Base-by-base conservation (phyloP, 2,888 invertebrate species). In the Eristalis arbustorum region DNA sequence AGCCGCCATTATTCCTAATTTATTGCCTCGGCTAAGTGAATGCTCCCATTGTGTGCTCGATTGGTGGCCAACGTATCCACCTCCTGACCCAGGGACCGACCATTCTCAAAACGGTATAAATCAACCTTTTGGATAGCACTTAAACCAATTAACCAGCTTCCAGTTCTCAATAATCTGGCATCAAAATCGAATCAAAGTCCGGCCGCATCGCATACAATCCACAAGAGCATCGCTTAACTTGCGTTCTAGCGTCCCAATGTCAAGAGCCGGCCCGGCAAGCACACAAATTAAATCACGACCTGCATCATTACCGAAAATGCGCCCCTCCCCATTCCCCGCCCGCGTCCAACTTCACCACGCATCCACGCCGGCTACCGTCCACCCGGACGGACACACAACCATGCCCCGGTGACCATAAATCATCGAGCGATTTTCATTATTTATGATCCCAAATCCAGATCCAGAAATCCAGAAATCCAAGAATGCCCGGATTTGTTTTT, bases 381-480 rank as follows among this genome's bases (percentile, higher is more conserved):
- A 22, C 66, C 64, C 49, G 59, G 67, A 57, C 56, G 23, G 40
- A 31, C 8, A 31, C 31, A 10, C 31, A 71, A 23, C 57, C 66
- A 28, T n/a, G n/a, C 42, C 62, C 59, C 64, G 63, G 59, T 23
- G 75, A 49, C 67, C 83, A 87, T 87, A 87, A 87, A 87, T 87
- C 87, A 87, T 87, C 82, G 83, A 83, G 72, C 83, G 78, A 87
- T 87, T 87, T 87, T 87, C 82, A 87, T 87, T 87, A 87, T 87
- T 83, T 87, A 87, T 87, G 87, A 87, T 87, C 75, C 78, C 77
- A 74, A 49, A 49, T 49, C 49, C 49, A 49, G 59, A 59, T 59
- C 59, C 59, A 23, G 59, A 59, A 59, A 59, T 49, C 49, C 49
- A 49, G 49, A 49, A 49, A 49, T 49, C 49, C 49, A 82, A 82